Evolutionary conservation across 2,797 vertebrate genomes (phyloP), one percentile per base, ranked within the genome.

Genomic region (Lithobates pipiens): DNA sequence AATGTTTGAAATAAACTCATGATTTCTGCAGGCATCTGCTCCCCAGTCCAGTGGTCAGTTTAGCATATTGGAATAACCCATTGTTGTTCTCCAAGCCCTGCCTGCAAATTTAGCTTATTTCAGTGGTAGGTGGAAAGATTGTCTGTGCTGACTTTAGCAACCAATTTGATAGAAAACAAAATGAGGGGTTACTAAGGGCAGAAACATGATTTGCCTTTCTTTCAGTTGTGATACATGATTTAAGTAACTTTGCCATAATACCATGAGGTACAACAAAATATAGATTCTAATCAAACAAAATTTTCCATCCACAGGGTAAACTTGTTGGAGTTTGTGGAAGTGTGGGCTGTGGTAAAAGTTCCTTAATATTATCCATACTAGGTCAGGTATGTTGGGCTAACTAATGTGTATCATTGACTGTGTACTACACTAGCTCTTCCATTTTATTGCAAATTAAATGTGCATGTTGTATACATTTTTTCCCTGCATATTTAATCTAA

Each of bases 341-440:
- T 39, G 88, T 89, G 61, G 88, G 88, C 13, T 87, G 87, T 61
- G 88, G 88, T 34, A 89, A 89, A 87, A 88, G 82, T 79, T 89
- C 88, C 27, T 32, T 89, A 25, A 71, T 89, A 82, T 81, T 88
- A 42, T 86, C 88, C 61, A 75, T 89, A 74, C 67, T 89, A 72
- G 88, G 88, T 9, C 88, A 89, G 85, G 88, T 89, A 87, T 75
- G 87, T 50, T 36, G 18, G 10, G 10, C 18, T 29, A 67, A 67
- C 10, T 4, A 29, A 67, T 29, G 5, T 67, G 2, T 29, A 61
- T 29, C 27, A 15, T 15, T 67, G 9, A 65, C 23, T 23, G 6
- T n/a, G 18, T 21, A 61, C 5, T 8, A 61, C 8, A 23, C 18
- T 61, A 16, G 16, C 36, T 39, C 39, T 39, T 39, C 39, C 39